phyloP scores from a whole-genome alignment of 2,113 vertebrate genomes.

The Dascyllus trimaculatus region DNA sequence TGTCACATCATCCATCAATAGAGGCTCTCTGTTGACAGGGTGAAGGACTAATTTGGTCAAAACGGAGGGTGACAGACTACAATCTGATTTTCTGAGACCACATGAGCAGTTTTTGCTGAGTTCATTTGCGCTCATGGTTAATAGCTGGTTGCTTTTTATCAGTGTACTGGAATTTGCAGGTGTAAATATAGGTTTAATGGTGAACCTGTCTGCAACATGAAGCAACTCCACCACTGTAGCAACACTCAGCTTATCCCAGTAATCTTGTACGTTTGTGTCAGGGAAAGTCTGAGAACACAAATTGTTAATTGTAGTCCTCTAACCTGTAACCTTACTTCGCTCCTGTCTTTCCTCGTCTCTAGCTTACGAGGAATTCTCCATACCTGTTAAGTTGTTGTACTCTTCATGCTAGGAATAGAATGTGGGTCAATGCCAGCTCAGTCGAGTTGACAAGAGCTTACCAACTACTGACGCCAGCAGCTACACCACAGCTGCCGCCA shows the following conservation, averaged over 20 bases:
- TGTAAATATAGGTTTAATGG: neutral
- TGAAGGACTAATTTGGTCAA: slow-evolving; percentile 1
- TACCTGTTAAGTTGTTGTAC: slow-evolving; percentile 60
- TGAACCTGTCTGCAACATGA: slow-evolving; percentile 8
- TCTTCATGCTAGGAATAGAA: slow-evolving; percentile 72
- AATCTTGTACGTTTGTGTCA: neutral
- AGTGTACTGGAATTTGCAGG: slow-evolving; percentile 13
- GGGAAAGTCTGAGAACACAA: neutral
- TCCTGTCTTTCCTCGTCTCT: neutral
- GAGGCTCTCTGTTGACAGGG: neutral
- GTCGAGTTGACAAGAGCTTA: slow-evolving; percentile 68
- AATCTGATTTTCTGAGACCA: slow-evolving; percentile 10
- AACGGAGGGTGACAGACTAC: slow-evolving; percentile 11
- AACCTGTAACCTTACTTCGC: no score
- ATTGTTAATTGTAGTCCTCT: no score
- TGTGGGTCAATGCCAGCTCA: slow-evolving; percentile 83
- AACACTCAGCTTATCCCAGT: neutral
- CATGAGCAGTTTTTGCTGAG: neutral
- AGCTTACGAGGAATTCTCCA: slow-evolving; percentile 55
- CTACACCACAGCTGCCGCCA: slow-evolving; percentile 48
- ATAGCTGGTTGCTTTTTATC: slow-evolving; percentile 8
- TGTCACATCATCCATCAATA: neutral
- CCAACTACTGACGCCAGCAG: slow-evolving; percentile 64
- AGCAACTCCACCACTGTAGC: neutral
- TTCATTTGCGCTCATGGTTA: neutral